Evolutionary conservation across 2,113 vertebrate genomes (phyloP).

Genomic region (Electrona antarctica): DNA sequence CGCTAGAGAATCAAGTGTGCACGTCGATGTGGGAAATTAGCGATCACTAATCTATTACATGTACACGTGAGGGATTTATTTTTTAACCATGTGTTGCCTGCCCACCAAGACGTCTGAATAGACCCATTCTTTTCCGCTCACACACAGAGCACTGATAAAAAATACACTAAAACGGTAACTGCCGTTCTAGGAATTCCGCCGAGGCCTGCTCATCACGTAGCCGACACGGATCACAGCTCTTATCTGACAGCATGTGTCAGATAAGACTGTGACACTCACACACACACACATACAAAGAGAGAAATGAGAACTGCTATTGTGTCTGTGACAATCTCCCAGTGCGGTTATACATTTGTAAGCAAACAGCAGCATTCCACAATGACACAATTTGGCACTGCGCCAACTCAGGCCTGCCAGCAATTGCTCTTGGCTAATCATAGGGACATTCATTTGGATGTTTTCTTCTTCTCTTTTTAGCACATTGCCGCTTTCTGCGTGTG

Average conservation of each 20-base stretch:
- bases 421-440: slow-evolving; percentile 25
- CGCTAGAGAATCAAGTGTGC: not conserved
- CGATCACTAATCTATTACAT: not conserved
- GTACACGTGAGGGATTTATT: not conserved
- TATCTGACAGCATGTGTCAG: slow-evolving; percentile 50
- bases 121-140: not conserved
- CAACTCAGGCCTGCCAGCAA: slow-evolving; percentile 45
- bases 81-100: not conserved
- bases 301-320: slow-evolving; percentile 62
- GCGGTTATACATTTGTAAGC: slow-evolving; percentile 53
- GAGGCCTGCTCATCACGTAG: slow-evolving; percentile 54
- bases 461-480: slow-evolving; percentile 2
- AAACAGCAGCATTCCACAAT: slow-evolving; percentile 69
- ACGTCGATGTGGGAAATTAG: not conserved
- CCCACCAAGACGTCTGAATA: not conserved
- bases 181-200: slow-evolving; percentile 46
- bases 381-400: slow-evolving; percentile 58
- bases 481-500: slow-evolving; percentile 2
- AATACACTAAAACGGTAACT: slow-evolving; percentile 11
- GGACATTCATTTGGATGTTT: slow-evolving; percentile 34
- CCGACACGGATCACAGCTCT: slow-evolving; percentile 36
- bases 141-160: slow-evolving; percentile 5
- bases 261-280: slow-evolving; percentile 9
- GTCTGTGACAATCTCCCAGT: slow-evolving; percentile 57
- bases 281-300: slow-evolving; percentile 8